phyloP scores from a whole-genome alignment of 2,797 vertebrate genomes.

The Luscinia megarhynchos region DNA sequence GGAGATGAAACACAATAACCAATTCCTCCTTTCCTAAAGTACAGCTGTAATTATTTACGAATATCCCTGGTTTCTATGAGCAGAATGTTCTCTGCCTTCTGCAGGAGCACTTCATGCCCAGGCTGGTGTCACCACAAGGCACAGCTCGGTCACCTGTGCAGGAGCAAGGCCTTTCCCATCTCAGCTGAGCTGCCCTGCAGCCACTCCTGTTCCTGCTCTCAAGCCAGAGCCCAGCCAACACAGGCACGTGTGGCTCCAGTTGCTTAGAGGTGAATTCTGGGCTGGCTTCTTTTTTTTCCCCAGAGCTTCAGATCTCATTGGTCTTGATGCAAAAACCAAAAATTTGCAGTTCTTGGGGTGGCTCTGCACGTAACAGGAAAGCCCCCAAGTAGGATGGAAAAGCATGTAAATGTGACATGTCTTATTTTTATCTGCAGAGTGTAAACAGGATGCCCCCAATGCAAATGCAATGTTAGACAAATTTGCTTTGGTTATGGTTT shows the following conservation, averaged over 20 bases:
- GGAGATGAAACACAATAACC: not conserved
- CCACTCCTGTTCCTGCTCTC: not conserved
- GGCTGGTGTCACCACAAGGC: not conserved
- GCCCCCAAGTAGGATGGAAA: not conserved
- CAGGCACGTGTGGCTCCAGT: not conserved
- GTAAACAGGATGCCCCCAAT: not conserved
- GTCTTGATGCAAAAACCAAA: not conserved
- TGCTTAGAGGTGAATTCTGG: not conserved
- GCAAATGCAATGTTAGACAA: not conserved
- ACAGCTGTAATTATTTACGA: not conserved
- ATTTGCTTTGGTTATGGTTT: not conserved
- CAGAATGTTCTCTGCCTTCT: not conserved
- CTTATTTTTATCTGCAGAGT: not conserved
- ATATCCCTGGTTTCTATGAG: not conserved
- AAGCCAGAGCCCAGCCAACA: not conserved
- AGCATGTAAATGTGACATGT: not conserved
- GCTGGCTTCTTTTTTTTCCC: not conserved
- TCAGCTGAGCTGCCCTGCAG: not conserved
- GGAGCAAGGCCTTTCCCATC: not conserved
- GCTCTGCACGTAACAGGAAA: not conserved
- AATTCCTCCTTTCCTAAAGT: not conserved
- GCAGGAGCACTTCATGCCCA: accelerated
- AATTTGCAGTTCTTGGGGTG: not conserved
- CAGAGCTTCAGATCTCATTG: not conserved
- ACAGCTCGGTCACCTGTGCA: not conserved